Evolutionary conservation across 2,113 vertebrate genomes (phyloP).

Genomic region (zebrafish (Danio rerio)): GRCz12tu NC_133190.1:25459501-25460000

Average conservation of each 20-base stretch:
- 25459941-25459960: neutral
- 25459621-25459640: slow-evolving; percentile 20
- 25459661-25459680: slow-evolving; percentile 45
- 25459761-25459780: slow-evolving; percentile 33
- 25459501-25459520: slow-evolving; percentile 7
- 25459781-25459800: neutral
- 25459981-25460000: slow-evolving; percentile 21
- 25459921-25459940: slow-evolving; percentile 24
- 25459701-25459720: slow-evolving; percentile 48
- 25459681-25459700: slow-evolving; percentile 46
- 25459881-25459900: slow-evolving; percentile 29
- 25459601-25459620: neutral
- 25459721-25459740: slow-evolving; percentile 48
- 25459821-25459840: slow-evolving; percentile 41
- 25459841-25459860: slow-evolving; percentile 35
- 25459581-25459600: neutral
- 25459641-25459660: slow-evolving; percentile 5
- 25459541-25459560: neutral
- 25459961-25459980: neutral
- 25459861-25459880: slow-evolving; percentile 18
- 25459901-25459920: slow-evolving; percentile 39
- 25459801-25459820: neutral
- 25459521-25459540: slow-evolving; percentile 4
- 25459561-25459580: slow-evolving; percentile 9
- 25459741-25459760: slow-evolving; percentile 48